Base-by-base conservation (phyloP, 2,888 invertebrate species). In the Cheilosia scutellata region DNA sequence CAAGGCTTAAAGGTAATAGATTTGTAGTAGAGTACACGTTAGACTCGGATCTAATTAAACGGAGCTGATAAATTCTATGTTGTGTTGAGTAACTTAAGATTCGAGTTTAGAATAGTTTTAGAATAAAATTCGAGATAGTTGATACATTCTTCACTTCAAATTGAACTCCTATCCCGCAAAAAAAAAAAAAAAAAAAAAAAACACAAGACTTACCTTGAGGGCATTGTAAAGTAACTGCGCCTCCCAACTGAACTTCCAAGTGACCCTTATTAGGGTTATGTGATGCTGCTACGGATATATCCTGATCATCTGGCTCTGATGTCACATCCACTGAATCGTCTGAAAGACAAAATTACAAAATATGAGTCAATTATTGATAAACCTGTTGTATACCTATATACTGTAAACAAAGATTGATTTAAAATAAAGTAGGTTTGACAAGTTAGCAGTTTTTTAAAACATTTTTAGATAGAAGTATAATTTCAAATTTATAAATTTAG, bases 161-260 rank as follows among this genome's bases (percentile, higher is more conserved):
- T 20, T 20, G 20, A 20, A 20, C 20, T 20, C 2, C 20, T 20
- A 20, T 20, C 2, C 20, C n/a, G n/a, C n/a, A 16, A 16, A 5
- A 16, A 44, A 16, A 16, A 5, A 44, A n/a, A n/a, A 16, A 16
- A 5, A 16, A 44, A 16, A 16, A 5, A 44, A n/a, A n/a, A 44
- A 5, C 5, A 5, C 4, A 6, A 20, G 13, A n/a, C 88, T 90
- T 92, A 95, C 96, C 96, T 92, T 96, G 95, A 71, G 96, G 96
- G 91, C 97, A 98, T 89, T 97, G 96, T 53, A 97, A 93, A 87
- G 97, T 97, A 47, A 97, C 96, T 62, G 96, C 96, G 6, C 97
- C 97, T 5, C 97, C 97, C 27, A 97, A 93, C 71, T 96, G 96
- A 51, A 97, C 97, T 89, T 97, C 97, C 80, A 96, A 94, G 89